These are phyloP conservation scores for Andrena flavipes DNA, from an alignment of 2,888 invertebrate genomes.

Conservation along the genomic window DNA sequence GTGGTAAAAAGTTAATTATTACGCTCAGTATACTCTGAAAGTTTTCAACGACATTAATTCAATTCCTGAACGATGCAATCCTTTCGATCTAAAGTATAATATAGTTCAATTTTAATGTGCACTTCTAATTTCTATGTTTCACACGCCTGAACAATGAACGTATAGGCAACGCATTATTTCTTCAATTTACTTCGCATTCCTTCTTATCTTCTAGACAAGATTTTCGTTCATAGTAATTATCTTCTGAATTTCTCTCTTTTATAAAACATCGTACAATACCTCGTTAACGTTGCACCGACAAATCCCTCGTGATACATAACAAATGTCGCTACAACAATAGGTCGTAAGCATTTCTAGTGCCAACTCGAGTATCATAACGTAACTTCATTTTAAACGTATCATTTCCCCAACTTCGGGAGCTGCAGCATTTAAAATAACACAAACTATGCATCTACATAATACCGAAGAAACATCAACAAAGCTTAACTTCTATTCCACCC, in stretches of 20 bases:
- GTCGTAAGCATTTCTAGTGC: neutral
- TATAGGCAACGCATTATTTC: neutral
- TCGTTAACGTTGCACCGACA: conserved; percentile 1
- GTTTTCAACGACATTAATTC: neutral
- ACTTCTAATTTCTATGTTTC: neutral
- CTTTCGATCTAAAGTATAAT: neutral
- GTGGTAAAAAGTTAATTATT: neutral
- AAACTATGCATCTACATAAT: too few species aligned
- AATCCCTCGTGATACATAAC: neutral
- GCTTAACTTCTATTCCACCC: too few species aligned
- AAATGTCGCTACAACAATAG: conserved; percentile 14
- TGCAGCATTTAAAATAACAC: too few species aligned
- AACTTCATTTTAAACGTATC: neutral
- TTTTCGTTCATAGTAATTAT: conserved; percentile 3
- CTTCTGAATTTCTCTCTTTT: conserved; percentile 18
- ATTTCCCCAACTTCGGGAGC: neutral
- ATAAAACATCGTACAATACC: conserved; percentile 9
- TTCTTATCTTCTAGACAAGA: neutral
- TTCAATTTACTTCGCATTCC: conserved; percentile 4
- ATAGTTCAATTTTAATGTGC: neutral
- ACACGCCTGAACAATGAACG: neutral
- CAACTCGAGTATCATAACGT: neutral
- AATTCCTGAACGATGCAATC: neutral
- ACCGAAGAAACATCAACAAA: too few species aligned
- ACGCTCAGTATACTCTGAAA: too few species aligned